A percentile compares a stretch with the other conserved stretches of the same genome.
phyloP scores from a whole-genome alignment of 2,113 vertebrate species.

The Vidua macroura region DNA sequence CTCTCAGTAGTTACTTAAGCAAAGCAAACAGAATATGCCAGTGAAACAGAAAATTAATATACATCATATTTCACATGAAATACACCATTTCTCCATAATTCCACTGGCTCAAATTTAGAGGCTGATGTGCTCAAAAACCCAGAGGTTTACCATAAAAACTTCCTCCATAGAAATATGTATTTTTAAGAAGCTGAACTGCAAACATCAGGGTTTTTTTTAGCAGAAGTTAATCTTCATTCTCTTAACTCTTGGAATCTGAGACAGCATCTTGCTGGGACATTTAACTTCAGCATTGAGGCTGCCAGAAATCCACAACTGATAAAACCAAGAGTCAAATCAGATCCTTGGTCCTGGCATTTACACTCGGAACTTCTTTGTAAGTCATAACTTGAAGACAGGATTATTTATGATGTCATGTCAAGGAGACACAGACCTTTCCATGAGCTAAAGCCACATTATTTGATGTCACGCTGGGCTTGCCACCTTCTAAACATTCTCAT shows the following conservation, averaged over 20 bases:
- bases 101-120: background rate
- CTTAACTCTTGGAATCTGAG: background rate
- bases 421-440: background rate
- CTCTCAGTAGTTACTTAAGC: background rate
- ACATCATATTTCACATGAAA: background rate
- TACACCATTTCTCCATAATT: background rate
- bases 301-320: background rate
- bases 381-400: background rate
- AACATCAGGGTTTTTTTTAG: background rate
- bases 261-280: background rate
- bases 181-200: background rate
- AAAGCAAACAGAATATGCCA: background rate
- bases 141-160: background rate
- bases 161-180: background rate
- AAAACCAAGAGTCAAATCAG: background rate
- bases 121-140: background rate
- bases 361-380: background rate
- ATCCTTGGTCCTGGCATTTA: background rate
- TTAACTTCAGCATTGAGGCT: background rate
- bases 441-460: background rate
- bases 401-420: background rate
- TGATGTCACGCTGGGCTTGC: background rate
- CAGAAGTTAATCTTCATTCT: background rate
- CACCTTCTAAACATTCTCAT: background rate
- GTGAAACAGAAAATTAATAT: constrained; percentile 9